These are phyloP conservation scores for Andrena minutula DNA, from an alignment of 2,888 invertebrate genomes.

Conservation along the genomic window DNA sequence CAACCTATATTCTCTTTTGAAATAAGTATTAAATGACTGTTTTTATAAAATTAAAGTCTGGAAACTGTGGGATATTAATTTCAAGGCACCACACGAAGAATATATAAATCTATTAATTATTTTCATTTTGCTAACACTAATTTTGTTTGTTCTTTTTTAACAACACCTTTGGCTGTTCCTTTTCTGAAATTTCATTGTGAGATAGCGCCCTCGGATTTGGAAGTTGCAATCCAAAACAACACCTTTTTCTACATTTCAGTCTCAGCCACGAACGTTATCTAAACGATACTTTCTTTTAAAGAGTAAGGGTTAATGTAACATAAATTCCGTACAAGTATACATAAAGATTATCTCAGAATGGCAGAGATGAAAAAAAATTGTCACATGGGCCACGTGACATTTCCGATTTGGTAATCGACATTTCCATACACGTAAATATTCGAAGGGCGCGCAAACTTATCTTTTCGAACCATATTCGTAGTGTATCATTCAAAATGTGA, in stretches of 20 bases:
- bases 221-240: background rate
- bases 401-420: background rate
- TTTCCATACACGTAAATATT: background rate
- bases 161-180: constrained; percentile 4
- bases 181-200: constrained; percentile 38
- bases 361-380: no score
- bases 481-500: background rate
- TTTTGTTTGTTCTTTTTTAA: background rate
- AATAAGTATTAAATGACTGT: background rate
- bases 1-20: background rate
- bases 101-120: constrained; percentile 7
- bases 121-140: background rate
- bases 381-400: background rate
- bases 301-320: background rate
- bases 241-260: constrained; percentile 1
- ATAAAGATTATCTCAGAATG: no score
- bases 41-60: background rate
- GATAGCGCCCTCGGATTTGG: background rate
- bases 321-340: background rate
- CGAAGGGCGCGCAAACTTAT: background rate
- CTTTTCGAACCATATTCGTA: background rate
- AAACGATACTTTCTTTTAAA: background rate
- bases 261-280: background rate
- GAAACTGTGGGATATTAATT: background rate
- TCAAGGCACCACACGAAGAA: background rate